phyloP scores from a whole-genome alignment of 2,797 vertebrate species.

The Periophthalmus magnuspinnatus region DNA sequence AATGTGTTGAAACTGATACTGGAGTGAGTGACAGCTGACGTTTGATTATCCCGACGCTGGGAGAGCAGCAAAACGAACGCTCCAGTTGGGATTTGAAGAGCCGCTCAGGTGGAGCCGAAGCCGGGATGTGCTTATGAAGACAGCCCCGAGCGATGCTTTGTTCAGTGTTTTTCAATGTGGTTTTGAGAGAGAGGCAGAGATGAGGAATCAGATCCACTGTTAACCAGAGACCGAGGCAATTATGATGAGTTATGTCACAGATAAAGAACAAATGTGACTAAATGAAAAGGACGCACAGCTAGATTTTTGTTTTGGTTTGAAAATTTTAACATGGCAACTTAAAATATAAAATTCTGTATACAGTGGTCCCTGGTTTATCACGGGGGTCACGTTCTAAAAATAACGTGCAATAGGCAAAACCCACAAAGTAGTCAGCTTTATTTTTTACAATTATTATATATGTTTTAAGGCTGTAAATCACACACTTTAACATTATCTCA shows the following conservation, averaged over 20 bases:
- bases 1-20: slow-evolving; percentile 17
- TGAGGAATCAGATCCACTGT: not conserved
- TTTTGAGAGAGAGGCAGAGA: not conserved
- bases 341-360: too few species aligned
- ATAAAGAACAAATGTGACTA: not conserved
- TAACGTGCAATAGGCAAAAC: too few species aligned
- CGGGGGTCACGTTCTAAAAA: too few species aligned
- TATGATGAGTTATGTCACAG: not conserved
- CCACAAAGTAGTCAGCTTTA: too few species aligned
- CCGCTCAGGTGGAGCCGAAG: not conserved
- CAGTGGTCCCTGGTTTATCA: too few species aligned
- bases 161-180: not conserved
- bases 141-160: not conserved
- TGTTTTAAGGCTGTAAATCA: too few species aligned
- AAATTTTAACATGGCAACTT: not conserved
- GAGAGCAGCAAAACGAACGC: not conserved
- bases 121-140: not conserved
- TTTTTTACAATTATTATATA: too few species aligned
- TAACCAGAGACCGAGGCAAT: not conserved
- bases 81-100: not conserved
- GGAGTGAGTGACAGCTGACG: slow-evolving; percentile 22
- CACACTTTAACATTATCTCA: too few species aligned
- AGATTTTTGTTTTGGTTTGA: not conserved
- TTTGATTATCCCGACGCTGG: slow-evolving; percentile 7
- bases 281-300: not conserved